A percentile compares a stretch with the other conserved stretches of the same genome.
Conservation (phyloP, 2,113 vertebrate species). For the Callorhinus ursinus region DNA sequence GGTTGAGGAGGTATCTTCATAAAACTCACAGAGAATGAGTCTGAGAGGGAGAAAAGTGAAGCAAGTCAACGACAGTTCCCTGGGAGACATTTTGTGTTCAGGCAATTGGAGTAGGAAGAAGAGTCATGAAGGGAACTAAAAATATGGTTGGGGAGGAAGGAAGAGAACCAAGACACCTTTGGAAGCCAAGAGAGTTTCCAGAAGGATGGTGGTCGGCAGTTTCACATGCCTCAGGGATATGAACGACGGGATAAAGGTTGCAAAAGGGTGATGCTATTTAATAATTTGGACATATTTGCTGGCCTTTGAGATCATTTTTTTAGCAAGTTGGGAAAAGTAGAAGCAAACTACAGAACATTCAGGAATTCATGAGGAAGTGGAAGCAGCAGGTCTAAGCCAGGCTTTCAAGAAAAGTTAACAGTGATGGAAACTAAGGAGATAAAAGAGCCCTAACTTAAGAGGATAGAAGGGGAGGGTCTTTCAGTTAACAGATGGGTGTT, state of each 20-base stretch:
- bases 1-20: background rate
- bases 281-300: background rate
- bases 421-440: background rate
- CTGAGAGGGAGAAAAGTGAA: background rate
- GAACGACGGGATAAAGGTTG: background rate
- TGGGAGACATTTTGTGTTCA: constrained; percentile 3
- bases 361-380: background rate
- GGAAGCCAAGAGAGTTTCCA: background rate
- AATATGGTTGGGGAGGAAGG: background rate
- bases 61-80: background rate
- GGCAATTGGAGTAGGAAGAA: background rate
- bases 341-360: background rate
- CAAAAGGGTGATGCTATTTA: background rate
- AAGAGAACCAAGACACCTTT: background rate
- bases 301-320: background rate
- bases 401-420: background rate
- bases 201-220: background rate
- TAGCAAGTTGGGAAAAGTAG: background rate
- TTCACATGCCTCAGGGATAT: background rate
- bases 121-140: background rate
- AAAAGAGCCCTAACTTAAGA: background rate
- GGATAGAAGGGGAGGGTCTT: background rate
- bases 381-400: background rate
- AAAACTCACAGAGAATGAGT: background rate
- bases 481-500: background rate